Evolutionary conservation across 2,888 invertebrate species (phyloP), one percentile per base, ranked within the genome.

Genomic region (Halictus quadricinctus): DNA sequence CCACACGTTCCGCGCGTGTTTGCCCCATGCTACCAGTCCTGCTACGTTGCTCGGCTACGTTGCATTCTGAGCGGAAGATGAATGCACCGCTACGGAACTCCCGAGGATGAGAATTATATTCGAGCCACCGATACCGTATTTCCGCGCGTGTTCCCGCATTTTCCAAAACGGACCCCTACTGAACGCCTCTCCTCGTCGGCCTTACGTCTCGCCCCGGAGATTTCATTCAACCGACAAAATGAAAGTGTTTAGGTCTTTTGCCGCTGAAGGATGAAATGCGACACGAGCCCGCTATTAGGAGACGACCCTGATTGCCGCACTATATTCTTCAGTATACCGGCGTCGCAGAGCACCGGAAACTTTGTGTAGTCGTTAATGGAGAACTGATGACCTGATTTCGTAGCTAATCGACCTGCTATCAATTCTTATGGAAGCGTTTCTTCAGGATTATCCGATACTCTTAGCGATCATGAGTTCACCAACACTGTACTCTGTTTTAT

Each of bases 1-100:
- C 83, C 64, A 73, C 83, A 85, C 85, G 79, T 85, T 76, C 75
- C 81, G 60, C 81, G 75, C 79, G 66, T 76, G 85, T 84, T 80
- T 84, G 66, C 77, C 80, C 72, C 58, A 12, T 58, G 64, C 64
- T 29, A 64, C 25, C 29, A 25, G 48, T 69, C 58, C 66, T 8
- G 64, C 36, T 58, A 36, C 72, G 64, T 74, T 58, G 25, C 25
- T 54, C 79, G 58, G 21, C 48, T 64, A 82, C 84, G 84, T 64
- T 75, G 75, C 78, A 66, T 64, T 74, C 70, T 72, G 79, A 75
- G 66, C 75, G 72, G 72, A 72, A 76, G 78, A 84, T 75, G 81
- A 80, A 83, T 64, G 79, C 70, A 21, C 50, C 43, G 36, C 48
- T 76, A 21, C 73, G 79, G 79, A 79, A 79, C 69, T 73, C 29